phyloP scores from a whole-genome alignment of 2,888 invertebrate species.

The Matsumyia berberina region DNA sequence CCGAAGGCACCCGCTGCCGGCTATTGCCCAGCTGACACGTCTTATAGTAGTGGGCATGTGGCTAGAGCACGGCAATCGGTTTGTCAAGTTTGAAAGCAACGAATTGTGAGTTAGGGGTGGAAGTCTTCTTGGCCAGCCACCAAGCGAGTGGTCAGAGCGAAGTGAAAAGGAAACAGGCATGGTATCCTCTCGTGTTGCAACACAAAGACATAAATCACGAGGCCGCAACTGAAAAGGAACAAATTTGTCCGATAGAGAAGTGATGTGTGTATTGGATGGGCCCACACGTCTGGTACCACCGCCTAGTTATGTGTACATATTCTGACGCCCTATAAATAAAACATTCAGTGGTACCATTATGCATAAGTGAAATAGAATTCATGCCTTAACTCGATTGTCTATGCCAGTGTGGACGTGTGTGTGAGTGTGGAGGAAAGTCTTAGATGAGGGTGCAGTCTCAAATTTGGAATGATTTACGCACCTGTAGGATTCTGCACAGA shows the following conservation, averaged over 20 bases:
- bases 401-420: neutral
- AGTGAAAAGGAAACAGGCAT: slow-evolving; percentile 63
- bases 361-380: slow-evolving; percentile 65
- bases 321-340: slow-evolving; percentile 72
- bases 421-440: slow-evolving; percentile 10
- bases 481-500: slow-evolving; percentile 63
- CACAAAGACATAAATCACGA: slow-evolving; percentile 61
- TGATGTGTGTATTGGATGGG: slow-evolving; percentile 60
- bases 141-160: slow-evolving; percentile 60
- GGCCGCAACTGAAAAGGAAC: slow-evolving; percentile 37
- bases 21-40: slow-evolving; percentile 61
- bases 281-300: slow-evolving; percentile 24
- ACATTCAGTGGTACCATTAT: slow-evolving; percentile 59
- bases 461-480: slow-evolving; percentile 67
- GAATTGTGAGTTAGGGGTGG: slow-evolving; percentile 66
- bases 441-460: slow-evolving; percentile 55
- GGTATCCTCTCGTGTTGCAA: slow-evolving; percentile 67
- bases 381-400: slow-evolving; percentile 36
- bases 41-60: slow-evolving; percentile 36
- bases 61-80: slow-evolving; percentile 14
- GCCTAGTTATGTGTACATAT: slow-evolving; percentile 22
- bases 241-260: slow-evolving; percentile 56
- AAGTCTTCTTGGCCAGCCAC: slow-evolving; percentile 50
- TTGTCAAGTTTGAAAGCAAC: slow-evolving; percentile 62
- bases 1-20: slow-evolving; percentile 68